Evolutionary conservation across 1,140 invertebrate species (phyloP), one percentile per base, ranked within the genome.

Genomic region (Ganaspis sp.): DNA sequence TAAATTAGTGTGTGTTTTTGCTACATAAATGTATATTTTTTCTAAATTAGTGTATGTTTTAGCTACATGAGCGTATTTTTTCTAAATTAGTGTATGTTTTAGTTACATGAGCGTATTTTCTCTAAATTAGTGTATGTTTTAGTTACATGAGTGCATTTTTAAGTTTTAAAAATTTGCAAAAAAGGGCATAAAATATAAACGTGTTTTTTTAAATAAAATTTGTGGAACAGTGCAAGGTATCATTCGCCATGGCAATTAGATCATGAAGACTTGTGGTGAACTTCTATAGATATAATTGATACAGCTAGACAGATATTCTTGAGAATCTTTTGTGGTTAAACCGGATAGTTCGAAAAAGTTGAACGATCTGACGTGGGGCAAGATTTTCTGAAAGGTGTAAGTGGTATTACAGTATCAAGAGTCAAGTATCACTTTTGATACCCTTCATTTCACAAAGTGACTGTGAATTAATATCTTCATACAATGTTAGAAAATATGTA

Each of bases 381-480:
- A 45, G 12, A 45, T 45, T 45, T 45, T 45, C 40, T 45, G 40
- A 45, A 45, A 45, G 40, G 40, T 45, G 40, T 45, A 45, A 45
- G 11, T 15, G 40, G n/a, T 45, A 45, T 45, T 45, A n/a, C 9
- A 45, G n/a, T 38, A 38, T 37, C 69, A 70, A 29, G 64, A 26
- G 64, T 69, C 15, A 23, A 15, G 69, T 17, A 70, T 70, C 37
- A 38, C n/a, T n/a, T 37, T 70, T 26, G 72, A 37, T 54, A n/a
- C 21, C 40, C 37, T 64, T 21, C 40, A 23, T 34, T 53, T 69
- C 42, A 69, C 17, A 15, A 69, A 69, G 34, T 19, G 15, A 72
- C 9, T 45, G 40, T 45, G n/a, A 45, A 45, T 45, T 45, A 45
- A 45, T 45, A 45, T 45, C 40, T 45, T 45, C 40, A 45, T 45